Percentiles rank a stretch among this genome's conserved stretches.
Evolutionary conservation across 2,113 vertebrate species (phyloP).

Genomic region (Sturnus vulgaris): DNA sequence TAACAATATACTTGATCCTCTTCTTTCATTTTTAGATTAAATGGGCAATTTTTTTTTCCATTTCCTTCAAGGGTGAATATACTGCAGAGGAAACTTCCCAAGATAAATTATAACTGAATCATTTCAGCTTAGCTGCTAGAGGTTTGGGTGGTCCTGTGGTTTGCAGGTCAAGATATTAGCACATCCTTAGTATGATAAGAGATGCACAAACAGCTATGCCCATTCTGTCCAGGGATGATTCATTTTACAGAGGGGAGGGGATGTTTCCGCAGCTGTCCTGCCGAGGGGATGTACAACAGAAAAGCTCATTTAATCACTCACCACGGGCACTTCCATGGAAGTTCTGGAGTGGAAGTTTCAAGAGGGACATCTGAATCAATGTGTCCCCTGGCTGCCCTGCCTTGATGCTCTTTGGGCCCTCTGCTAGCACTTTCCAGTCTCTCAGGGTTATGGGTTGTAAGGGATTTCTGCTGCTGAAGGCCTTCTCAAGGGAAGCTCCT

Average conservation of each 20-base stretch:
- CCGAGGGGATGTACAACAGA: background rate
- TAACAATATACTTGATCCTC: background rate
- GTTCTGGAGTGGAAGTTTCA: background rate
- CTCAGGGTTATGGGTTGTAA: background rate
- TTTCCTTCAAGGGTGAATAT: background rate
- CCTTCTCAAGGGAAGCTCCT: background rate
- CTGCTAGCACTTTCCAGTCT: background rate
- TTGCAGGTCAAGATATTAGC: slow-evolving; percentile 46
- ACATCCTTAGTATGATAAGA: slow-evolving; percentile 54
- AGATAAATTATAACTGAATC: slow-evolving; percentile 6
- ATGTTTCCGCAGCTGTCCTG: background rate
- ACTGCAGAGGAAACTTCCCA: background rate
- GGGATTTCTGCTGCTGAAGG: background rate
- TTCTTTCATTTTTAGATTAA: background rate
- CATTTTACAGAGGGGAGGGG: background rate
- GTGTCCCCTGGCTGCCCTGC: background rate
- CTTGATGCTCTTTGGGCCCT: background rate
- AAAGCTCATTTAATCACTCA: background rate
- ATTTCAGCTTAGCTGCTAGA: background rate
- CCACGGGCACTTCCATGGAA: background rate
- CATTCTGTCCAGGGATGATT: background rate
- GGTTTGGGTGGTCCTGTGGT: slow-evolving; percentile 15
- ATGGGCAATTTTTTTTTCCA: background rate
- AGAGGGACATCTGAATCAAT: background rate
- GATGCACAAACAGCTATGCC: background rate